These are phyloP conservation scores for Aleiodes testaceus DNA, from an alignment of 2,888 invertebrate genomes.

Conservation along the genomic window DNA sequence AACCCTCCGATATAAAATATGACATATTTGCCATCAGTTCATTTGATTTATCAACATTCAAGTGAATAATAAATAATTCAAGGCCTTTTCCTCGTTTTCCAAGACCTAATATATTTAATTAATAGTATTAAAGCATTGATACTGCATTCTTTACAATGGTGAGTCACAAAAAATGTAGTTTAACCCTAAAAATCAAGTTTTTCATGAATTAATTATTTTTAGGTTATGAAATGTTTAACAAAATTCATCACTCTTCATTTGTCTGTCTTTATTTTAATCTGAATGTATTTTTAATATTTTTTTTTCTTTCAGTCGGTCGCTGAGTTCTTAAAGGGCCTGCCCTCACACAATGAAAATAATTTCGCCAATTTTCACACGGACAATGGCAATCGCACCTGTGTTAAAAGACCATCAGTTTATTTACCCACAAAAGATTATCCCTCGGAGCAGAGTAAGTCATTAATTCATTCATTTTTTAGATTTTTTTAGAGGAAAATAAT, in stretches of 20 bases:
- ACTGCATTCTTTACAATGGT: conserved; percentile 34
- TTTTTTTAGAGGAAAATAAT: conserved; percentile 10
- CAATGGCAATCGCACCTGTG: conserved; percentile 85
- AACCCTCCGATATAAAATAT: neutral
- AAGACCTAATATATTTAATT: conserved; percentile 28
- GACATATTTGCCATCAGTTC: conserved; percentile 1
- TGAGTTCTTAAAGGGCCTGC: conserved; percentile 93
- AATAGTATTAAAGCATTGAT: neutral
- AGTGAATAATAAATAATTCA: neutral
- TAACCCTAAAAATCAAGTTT: no score
- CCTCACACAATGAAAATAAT: conserved; percentile 92
- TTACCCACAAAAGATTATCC: conserved; percentile 94
- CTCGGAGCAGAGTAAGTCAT: conserved; percentile 88
- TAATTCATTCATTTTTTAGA: neutral
- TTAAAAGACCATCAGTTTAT: conserved; percentile 92
- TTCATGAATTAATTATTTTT: no score
- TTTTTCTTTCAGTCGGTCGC: conserved; percentile 81
- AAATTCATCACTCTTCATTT: conserved; percentile 29
- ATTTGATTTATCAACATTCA: neutral
- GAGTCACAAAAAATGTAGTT: neutral
- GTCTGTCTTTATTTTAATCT: conserved; percentile 27
- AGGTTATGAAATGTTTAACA: neutral
- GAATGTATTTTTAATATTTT: conserved; percentile 27
- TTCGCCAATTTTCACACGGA: conserved; percentile 94
- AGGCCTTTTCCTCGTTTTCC: neutral